These are phyloP conservation scores for Odontamblyopus rebecca DNA, from an alignment of 2,797 vertebrate species.

Conservation along the genomic window DNA sequence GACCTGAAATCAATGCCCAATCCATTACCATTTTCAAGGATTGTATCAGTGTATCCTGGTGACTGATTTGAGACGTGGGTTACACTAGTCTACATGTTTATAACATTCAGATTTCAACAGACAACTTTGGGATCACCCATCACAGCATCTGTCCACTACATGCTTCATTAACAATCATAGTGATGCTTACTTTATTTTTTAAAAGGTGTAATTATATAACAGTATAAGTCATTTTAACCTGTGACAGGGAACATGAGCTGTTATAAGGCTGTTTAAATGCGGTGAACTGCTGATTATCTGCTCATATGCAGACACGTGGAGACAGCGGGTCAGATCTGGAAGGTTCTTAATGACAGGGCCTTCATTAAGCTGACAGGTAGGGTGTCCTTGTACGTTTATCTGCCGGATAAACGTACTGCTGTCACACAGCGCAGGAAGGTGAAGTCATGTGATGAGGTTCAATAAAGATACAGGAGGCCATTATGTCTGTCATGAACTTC, in stretches of 20 bases:
- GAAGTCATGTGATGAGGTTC: slow-evolving; percentile 9
- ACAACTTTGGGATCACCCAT: neutral
- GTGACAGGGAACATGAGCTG: slow-evolving; percentile 6
- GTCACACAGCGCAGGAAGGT: neutral
- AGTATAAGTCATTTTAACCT: neutral
- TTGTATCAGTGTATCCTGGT: no score
- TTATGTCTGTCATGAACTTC: neutral
- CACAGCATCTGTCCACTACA: neutral
- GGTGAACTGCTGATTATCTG: neutral
- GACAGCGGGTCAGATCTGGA: neutral
- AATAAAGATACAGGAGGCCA: slow-evolving; percentile 8
- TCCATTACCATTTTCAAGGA: no score
- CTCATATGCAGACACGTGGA: slow-evolving; percentile 6
- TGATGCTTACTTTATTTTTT: neutral
- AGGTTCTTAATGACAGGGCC: slow-evolving; percentile 2
- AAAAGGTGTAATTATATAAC: neutral
- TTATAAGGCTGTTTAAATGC: slow-evolving; percentile 1
- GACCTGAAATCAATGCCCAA: no score
- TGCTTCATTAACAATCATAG: neutral
- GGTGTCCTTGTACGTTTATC: slow-evolving; percentile 1
- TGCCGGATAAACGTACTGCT: neutral
- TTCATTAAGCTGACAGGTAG: slow-evolving; percentile 17
- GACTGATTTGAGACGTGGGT: no score
- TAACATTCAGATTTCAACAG: neutral
- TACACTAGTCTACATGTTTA: no score